Evolutionary conservation across 2,888 invertebrate species (phyloP).

Genomic region (Pseudococcus viburni): DNA sequence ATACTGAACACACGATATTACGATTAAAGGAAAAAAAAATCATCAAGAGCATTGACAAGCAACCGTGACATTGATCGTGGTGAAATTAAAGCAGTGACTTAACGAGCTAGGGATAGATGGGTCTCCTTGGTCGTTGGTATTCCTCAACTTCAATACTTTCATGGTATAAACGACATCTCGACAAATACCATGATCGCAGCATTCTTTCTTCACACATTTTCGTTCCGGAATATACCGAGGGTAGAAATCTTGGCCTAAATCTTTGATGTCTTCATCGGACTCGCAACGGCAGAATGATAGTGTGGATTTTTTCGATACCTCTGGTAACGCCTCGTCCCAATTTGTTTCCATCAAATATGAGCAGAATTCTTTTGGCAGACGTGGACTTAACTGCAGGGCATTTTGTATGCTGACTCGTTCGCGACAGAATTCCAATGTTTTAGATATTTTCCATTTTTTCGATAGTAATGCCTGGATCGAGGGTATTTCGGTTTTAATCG

Average conservation of each 20-base stretch:
- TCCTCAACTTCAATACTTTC: neutral
- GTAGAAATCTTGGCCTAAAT: neutral
- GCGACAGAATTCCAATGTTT: neutral
- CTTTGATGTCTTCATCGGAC: neutral
- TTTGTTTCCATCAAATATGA: neutral
- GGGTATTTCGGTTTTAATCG: neutral
- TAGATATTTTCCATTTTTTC: slow-evolving; percentile 6
- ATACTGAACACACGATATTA: slow-evolving; percentile 26
- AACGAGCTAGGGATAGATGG: neutral
- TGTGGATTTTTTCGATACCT: neutral
- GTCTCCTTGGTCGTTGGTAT: neutral
- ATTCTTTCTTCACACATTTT: neutral
- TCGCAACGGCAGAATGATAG: neutral
- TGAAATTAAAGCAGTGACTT: neutral
- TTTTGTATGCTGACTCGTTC: neutral
- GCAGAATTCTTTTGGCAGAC: neutral
- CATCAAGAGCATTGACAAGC: slow-evolving; percentile 21
- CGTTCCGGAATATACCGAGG: slow-evolving; percentile 13
- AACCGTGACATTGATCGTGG: neutral
- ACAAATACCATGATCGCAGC: neutral
- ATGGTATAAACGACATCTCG: neutral
- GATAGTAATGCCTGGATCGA: neutral
- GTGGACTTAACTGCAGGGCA: neutral
- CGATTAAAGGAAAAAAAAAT: neutral
- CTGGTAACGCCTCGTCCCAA: neutral